Evolutionary conservation across 2,797 vertebrate genomes (phyloP).

Genomic region (Rhabdomys pumilio): DNA sequence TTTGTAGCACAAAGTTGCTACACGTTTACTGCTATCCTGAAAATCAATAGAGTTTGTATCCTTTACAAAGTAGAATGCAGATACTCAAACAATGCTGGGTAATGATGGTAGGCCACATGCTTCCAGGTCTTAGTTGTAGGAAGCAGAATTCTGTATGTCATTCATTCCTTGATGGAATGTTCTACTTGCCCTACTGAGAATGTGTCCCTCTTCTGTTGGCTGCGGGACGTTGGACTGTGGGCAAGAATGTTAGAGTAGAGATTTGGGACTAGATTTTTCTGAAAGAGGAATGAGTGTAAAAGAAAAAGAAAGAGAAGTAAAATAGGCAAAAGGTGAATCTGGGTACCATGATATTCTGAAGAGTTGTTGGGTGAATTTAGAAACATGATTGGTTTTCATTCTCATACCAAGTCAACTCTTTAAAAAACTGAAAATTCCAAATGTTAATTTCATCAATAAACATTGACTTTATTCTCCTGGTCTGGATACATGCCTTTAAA

Average conservation of each 20-base stretch:
- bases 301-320: not conserved
- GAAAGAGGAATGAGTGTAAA: not conserved
- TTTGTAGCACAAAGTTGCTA: not conserved
- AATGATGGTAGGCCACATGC: accelerated
- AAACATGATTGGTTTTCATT: constrained; percentile 54
- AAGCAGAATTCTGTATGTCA: not conserved
- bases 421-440: constrained; percentile 40
- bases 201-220: not conserved
- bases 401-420: not conserved
- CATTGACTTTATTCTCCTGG: not conserved
- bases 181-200: not conserved
- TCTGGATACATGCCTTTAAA: constrained; percentile 34
- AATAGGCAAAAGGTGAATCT: not conserved
- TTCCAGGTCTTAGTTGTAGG: constrained; percentile 13
- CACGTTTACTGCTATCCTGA: not conserved
- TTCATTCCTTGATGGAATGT: constrained; percentile 22
- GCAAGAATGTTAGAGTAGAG: not conserved
- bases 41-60: not conserved
- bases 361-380: not conserved
- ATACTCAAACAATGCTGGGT: not conserved
- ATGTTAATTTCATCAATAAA: constrained; percentile 29
- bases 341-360: not conserved
- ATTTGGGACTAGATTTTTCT: constrained; percentile 10
- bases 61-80: not conserved
- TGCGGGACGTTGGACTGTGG: not conserved